These are phyloP conservation scores for Micronycteris hirsuta DNA, from an alignment of 2,113 vertebrate species.

Conservation along the genomic window DNA sequence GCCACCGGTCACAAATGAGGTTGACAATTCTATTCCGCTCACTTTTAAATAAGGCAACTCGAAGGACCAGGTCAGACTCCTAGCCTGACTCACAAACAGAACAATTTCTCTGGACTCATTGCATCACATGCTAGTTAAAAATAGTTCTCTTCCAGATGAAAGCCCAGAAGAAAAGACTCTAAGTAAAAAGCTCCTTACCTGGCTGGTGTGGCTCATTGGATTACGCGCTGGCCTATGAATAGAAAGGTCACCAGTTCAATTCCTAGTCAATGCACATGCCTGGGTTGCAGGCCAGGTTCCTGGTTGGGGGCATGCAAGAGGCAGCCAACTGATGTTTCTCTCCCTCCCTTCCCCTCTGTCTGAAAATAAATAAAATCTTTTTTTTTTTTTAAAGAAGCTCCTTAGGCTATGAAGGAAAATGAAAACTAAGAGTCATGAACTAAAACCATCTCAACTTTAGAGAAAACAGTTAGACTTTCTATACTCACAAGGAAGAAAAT, in stretches of 20 bases:
- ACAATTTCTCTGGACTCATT: neutral
- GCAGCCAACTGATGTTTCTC: too few species aligned
- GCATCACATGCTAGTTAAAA: neutral
- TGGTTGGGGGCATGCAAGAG: too few species aligned
- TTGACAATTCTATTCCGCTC: neutral
- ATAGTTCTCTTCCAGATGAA: slow-evolving; percentile 10
- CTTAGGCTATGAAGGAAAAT: neutral
- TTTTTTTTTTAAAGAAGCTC: neutral
- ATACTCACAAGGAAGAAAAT: neutral
- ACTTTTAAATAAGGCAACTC: neutral
- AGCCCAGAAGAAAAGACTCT: neutral
- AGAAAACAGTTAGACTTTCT: slow-evolving; percentile 21
- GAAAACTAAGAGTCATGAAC: neutral
- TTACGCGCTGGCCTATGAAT: too few species aligned
- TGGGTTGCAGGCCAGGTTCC: too few species aligned
- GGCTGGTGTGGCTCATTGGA: too few species aligned
- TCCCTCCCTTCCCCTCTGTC: too few species aligned
- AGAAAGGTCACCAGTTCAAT: too few species aligned
- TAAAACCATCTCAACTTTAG: slow-evolving; percentile 6
- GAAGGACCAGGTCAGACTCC: neutral
- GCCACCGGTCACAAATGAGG: neutral
- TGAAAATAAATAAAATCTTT: too few species aligned
- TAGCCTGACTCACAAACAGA: neutral
- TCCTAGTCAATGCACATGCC: too few species aligned
- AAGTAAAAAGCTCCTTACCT: neutral